Conservation (phyloP, 2,113 vertebrate species). For the Takifugu bimaculatus region DNA sequence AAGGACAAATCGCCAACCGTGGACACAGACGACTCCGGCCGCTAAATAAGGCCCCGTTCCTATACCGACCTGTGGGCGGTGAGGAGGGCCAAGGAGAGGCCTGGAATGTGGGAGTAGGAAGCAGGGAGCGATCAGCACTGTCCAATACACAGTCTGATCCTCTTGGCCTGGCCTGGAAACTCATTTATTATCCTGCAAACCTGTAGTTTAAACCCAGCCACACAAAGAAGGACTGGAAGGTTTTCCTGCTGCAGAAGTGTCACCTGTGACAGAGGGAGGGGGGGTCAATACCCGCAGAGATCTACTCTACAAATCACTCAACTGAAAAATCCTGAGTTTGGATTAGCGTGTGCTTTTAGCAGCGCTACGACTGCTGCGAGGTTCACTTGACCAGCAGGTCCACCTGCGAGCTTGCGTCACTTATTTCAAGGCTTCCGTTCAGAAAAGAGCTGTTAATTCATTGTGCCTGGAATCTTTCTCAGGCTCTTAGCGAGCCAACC, state of each 20-base stretch:
- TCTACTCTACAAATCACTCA: too few species aligned
- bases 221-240: neutral
- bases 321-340: too few species aligned
- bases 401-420: too few species aligned
- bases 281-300: too few species aligned
- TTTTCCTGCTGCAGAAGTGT: neutral
- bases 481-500: too few species aligned
- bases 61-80: conserved; percentile 74
- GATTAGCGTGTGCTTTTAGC: too few species aligned
- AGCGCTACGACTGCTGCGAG: too few species aligned
- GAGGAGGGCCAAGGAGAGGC: conserved; percentile 55
- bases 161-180: conserved; percentile 39
- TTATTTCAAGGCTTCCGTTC: too few species aligned
- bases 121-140: conserved; percentile 35
- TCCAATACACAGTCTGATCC: conserved; percentile 43
- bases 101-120: conserved; percentile 36
- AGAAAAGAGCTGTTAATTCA: too few species aligned
- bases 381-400: too few species aligned
- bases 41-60: conserved; percentile 80
- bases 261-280: neutral
- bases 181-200: conserved; percentile 62
- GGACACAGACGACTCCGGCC: conserved; percentile 75
- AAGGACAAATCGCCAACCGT: conserved; percentile 84
- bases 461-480: too few species aligned
- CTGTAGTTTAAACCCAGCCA: conserved; percentile 11